A percentile compares a stretch with the other conserved stretches of the same genome.
Evolutionary conservation across 2,113 vertebrate species (phyloP).

Genomic region (Perca schrenkii): DNA sequence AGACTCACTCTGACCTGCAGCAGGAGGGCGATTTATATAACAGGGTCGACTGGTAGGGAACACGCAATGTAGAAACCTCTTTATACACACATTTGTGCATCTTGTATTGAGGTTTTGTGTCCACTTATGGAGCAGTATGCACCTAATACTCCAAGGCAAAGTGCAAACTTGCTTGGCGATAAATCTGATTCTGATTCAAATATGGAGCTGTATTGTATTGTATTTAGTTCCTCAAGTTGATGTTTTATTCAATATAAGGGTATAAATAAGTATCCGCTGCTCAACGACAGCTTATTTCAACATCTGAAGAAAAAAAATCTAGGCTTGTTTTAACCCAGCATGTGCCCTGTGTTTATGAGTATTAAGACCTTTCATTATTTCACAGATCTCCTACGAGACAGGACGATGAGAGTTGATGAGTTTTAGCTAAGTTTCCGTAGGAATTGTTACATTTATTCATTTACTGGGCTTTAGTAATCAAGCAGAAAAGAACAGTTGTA

Average conservation of each 20-base stretch:
- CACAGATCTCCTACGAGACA: too few relatives aligned
- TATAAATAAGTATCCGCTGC: too few relatives aligned
- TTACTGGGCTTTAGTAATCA: background rate
- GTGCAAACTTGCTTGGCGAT: too few relatives aligned
- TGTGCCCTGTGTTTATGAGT: too few relatives aligned
- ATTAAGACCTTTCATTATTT: too few relatives aligned
- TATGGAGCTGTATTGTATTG: background rate
- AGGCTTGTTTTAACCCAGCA: background rate
- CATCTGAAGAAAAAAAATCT: background rate
- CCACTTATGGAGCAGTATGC: too few relatives aligned
- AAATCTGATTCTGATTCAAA: background rate
- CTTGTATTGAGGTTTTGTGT: background rate
- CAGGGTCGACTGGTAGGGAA: background rate
- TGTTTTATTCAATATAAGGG: background rate
- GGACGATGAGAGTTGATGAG: too few relatives aligned
- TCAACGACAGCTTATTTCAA: background rate
- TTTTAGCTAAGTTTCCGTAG: too few relatives aligned
- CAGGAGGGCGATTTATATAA: conserved; percentile 24
- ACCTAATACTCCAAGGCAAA: too few relatives aligned
- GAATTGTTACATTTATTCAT: background rate
- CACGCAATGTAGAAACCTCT: background rate
- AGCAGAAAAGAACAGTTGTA: background rate
- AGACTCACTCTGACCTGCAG: conserved; percentile 10
- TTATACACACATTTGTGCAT: background rate
- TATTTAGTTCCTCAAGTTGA: too few relatives aligned